Base-by-base conservation (phyloP, 2,888 invertebrate genomes). In the Sphaerophoria rueppellii region DNA sequence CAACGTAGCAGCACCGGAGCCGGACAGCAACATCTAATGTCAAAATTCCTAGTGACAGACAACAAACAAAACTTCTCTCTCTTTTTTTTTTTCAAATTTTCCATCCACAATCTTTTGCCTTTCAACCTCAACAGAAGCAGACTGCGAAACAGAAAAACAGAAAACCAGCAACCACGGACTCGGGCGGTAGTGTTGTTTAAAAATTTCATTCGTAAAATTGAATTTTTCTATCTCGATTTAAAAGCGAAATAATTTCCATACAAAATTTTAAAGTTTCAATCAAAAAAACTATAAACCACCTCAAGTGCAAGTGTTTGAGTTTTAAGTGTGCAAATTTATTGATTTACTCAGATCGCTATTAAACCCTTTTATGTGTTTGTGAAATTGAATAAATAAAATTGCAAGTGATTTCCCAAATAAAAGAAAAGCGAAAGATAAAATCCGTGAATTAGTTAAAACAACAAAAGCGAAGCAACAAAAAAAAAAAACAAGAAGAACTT, bases 21-120 rank as follows among this genome's bases (percentile, higher is more conserved):
- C 7, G 71, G 67, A 71, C 75, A 76, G 50, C 65, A 65, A 24
- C 43, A 50, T 43, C 12, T 50, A 80, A 75, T 43, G 80, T 80
- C 80, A 75, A 83, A 76, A 83, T 80, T 35, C 63, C 16, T 80
- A 72, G 48, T 76, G 83, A 79, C 83, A 83, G 83, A 79, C 83
- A 83, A 83, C 75, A 75, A 83, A 83, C 74, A 75, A 83, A 24
- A 79, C 37, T 75, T 43, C 65, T 65, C 5, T 6, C 2, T 9
- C n/a, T 48, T 24, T 24, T 24, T 24, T 24, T 24, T 24, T 24
- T 24, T 24, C 24, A 24, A 24, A 24, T 24, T 24, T 24, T 24
- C 24, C 24, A 24, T 24, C 24, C 24, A 24, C 24, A 24, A 24
- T 24, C 24, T 24, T 24, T 24, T 24, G 24, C 24, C 2, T 24